Base-by-base conservation (phyloP, 2,113 vertebrate species). In the Danionella cerebrum region DNA sequence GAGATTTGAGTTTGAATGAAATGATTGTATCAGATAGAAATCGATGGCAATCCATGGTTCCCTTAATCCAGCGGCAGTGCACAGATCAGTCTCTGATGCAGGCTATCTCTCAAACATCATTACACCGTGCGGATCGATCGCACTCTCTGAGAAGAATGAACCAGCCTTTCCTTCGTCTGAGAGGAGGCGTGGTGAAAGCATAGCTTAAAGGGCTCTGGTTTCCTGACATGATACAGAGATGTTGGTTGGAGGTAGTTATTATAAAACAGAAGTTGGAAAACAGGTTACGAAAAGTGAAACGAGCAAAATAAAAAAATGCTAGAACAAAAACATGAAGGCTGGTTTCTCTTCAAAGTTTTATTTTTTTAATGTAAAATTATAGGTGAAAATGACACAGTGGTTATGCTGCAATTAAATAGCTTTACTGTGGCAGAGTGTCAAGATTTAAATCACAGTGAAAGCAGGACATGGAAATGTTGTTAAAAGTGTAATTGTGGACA, bases 11-110 rank as follows among this genome's bases (percentile, higher is more conserved):
- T 67, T 75, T 83, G 86, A 87, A 87, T 88, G 81, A 86, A 89
- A 87, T 87, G 87, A 90, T 89, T 88, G 87, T 87, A 87, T 88
- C 87, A 84, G 86, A 86, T 87, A 84, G 84, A 88, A 87, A 89
- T 90, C 86, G 25, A 89, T 90, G 83, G 79, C 82, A 85, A 87
- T 86, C 86, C 83, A 87, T 84, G 85, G 76, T 82, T 85, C 84
- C 77, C 82, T 82, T 87, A 89, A 87, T 89, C 88, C 84, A 65
- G 78, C 81, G 31, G 73, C 73, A 74, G 84, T 78, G 83, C 80
- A 83, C 74, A 78, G 86, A 89, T 89, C 83, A 84, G 72, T 80
- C 70, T 69, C 74, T 19, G 68, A 81, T 68, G 78, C 79, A 84
- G 75, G 84, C 86, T 85, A 88, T 89, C 85, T 88, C 78, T 82